A percentile compares a stretch with the other conserved stretches of the same genome.
Evolutionary conservation across 2,888 invertebrate species (phyloP).

Genomic region (Morpho helenor): DNA sequence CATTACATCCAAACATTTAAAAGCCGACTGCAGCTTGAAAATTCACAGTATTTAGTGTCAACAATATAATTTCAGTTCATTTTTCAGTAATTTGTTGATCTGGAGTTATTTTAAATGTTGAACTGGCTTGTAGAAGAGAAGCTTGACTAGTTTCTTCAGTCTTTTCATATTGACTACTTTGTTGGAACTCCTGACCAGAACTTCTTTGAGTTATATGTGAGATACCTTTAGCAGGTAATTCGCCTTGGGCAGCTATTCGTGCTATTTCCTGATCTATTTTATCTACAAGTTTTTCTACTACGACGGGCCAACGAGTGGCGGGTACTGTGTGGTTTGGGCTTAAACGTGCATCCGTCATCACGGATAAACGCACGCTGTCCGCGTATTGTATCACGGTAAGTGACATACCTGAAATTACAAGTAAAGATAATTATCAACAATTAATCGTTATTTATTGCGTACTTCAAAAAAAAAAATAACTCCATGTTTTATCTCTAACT

Average conservation of each 20-base stretch:
- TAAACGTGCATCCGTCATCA: constrained; percentile 86
- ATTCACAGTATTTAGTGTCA: too few relatives aligned
- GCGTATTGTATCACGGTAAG: constrained; percentile 85
- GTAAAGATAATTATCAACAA: not conserved
- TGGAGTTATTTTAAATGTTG: constrained; percentile 54
- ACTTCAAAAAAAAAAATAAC: too few relatives aligned
- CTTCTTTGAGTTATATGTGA: constrained; percentile 24
- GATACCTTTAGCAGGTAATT: constrained; percentile 16
- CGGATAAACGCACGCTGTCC: constrained; percentile 81
- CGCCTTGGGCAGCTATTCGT: constrained; percentile 51
- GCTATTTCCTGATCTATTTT: constrained; percentile 65
- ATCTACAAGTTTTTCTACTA: constrained; percentile 55
- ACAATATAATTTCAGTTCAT: constrained; percentile 4
- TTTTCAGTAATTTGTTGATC: constrained; percentile 40
- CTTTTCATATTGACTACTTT: constrained; percentile 4
- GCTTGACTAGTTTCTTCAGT: constrained; percentile 1
- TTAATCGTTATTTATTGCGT: too few relatives aligned
- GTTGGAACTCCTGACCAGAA: constrained; percentile 13
- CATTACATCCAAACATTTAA: too few relatives aligned
- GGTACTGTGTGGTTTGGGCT: constrained; percentile 81
- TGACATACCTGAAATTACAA: constrained; percentile 81
- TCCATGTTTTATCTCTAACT: too few relatives aligned
- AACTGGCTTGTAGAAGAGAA: constrained; percentile 46
- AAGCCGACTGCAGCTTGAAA: too few relatives aligned
- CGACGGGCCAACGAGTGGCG: constrained; percentile 63